These are phyloP conservation scores for Oscarella lobularis DNA, from an alignment of 37 sponge, comb jelly and placozoan genomes.

Conservation along the genomic window DNA sequence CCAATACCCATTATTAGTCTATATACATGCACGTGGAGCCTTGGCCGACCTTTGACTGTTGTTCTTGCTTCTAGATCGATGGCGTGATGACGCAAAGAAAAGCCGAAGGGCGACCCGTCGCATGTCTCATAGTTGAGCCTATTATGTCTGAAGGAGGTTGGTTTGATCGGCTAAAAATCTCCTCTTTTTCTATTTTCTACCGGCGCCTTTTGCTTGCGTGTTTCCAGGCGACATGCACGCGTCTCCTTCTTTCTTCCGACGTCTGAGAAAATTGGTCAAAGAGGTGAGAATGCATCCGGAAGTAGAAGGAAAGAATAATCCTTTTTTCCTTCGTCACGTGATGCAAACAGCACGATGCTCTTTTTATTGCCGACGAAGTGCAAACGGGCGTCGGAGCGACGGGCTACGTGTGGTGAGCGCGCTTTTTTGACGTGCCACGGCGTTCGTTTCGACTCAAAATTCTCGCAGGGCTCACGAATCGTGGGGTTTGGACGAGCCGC, in stretches of 20 bases:
- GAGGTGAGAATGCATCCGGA: too few relatives aligned
- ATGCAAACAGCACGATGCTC: slow-evolving; percentile 41
- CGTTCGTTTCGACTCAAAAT: too few relatives aligned
- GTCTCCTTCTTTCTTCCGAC: slow-evolving; percentile 48
- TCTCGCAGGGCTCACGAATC: slow-evolving; percentile 70
- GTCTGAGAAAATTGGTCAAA: slow-evolving; percentile 33
- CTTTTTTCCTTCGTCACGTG: too few relatives aligned
- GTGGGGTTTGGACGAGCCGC: slow-evolving; percentile 55
- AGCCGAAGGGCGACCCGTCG: slow-evolving; percentile 22
- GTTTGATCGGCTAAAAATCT: too few relatives aligned
- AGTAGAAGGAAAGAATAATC: too few relatives aligned
- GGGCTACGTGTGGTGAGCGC: too few relatives aligned
- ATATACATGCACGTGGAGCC: too few relatives aligned
- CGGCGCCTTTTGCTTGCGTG: too few relatives aligned
- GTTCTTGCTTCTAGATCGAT: slow-evolving; percentile 7
- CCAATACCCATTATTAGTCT: too few relatives aligned
- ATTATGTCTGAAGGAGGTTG: slow-evolving; percentile 82
- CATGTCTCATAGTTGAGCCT: slow-evolving; percentile 59
- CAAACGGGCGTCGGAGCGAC: slow-evolving; percentile 71
- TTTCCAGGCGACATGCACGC: slow-evolving; percentile 63
- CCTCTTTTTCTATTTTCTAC: too few relatives aligned
- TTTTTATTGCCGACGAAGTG: slow-evolving; percentile 71
- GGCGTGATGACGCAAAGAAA: slow-evolving; percentile 9
- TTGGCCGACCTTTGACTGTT: too few relatives aligned
- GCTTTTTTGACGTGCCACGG: too few relatives aligned